Evolutionary conservation across 2,113 vertebrate genomes (phyloP).

Genomic region (Spermophilus dauricus): DNA sequence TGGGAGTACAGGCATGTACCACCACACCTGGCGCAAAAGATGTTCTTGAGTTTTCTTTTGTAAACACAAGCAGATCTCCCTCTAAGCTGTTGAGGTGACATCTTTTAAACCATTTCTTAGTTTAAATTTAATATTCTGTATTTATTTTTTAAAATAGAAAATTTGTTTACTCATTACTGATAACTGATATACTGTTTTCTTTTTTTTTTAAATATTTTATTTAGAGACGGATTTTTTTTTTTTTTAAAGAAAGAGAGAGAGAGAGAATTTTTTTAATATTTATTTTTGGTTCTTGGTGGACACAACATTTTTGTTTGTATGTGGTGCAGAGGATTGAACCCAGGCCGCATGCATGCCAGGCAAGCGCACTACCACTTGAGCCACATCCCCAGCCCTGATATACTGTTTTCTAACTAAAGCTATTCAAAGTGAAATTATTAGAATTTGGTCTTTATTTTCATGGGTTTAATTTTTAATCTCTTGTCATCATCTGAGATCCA

Average conservation of each 20-base stretch:
- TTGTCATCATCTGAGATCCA: background rate
- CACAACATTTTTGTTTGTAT: too few relatives aligned
- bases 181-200: slow-evolving; percentile 2
- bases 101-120: slow-evolving; percentile 5
- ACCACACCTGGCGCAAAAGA: too few relatives aligned
- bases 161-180: background rate
- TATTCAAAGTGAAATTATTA: slow-evolving; percentile 8
- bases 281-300: too few relatives aligned
- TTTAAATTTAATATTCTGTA: background rate
- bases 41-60: background rate
- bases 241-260: too few relatives aligned
- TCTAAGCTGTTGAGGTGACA: background rate
- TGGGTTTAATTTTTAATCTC: slow-evolving; percentile 39
- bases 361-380: too few relatives aligned
- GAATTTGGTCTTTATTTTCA: slow-evolving; percentile 25
- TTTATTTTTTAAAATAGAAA: background rate
- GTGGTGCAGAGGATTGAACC: too few relatives aligned
- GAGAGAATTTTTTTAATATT: too few relatives aligned
- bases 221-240: too few relatives aligned
- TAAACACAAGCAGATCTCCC: slow-evolving; percentile 21
- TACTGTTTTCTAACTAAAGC: background rate
- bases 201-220: too few relatives aligned
- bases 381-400: background rate
- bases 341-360: too few relatives aligned
- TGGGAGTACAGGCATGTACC: too few relatives aligned